Conservation (phyloP, 2,113 vertebrate species). For the Patagioenas fasciata region DNA sequence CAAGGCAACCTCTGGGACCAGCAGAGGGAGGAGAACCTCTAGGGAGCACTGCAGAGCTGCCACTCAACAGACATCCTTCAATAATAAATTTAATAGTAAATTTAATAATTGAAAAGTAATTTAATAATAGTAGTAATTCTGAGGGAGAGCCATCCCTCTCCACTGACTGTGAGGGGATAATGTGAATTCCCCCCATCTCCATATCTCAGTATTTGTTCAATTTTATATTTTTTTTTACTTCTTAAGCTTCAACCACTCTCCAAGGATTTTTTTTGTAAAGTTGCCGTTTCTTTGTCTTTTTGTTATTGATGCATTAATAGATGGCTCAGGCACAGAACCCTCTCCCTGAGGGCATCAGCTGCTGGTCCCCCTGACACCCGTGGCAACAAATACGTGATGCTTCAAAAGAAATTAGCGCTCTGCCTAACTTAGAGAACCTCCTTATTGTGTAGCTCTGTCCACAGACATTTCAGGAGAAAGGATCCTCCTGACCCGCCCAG, state of each 20-base stretch:
- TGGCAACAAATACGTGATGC: neutral
- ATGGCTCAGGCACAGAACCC: neutral
- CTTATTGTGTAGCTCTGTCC: neutral
- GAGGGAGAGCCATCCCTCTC: neutral
- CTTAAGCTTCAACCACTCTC: neutral
- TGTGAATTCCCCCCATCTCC: neutral
- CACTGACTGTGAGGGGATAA: neutral
- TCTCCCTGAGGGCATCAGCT: slow-evolving; percentile 10
- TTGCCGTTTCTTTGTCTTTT: neutral
- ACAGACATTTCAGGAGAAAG: neutral
- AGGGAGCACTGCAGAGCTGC: neutral
- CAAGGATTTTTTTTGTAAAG: neutral
- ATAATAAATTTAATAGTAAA: neutral
- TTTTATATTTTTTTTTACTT: neutral
- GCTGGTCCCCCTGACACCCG: neutral
- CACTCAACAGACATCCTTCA: neutral
- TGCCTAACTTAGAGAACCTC: neutral
- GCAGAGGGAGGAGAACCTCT: neutral
- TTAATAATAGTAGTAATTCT: neutral
- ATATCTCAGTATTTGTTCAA: neutral
- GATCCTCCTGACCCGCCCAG: neutral
- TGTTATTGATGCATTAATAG: neutral
- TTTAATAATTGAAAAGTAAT: neutral
- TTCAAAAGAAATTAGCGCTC: neutral
- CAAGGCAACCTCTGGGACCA: neutral